These are phyloP conservation scores for Acanthosoma haemorrhoidale DNA, from an alignment of 2,888 invertebrate species.

Conservation along the genomic window DNA sequence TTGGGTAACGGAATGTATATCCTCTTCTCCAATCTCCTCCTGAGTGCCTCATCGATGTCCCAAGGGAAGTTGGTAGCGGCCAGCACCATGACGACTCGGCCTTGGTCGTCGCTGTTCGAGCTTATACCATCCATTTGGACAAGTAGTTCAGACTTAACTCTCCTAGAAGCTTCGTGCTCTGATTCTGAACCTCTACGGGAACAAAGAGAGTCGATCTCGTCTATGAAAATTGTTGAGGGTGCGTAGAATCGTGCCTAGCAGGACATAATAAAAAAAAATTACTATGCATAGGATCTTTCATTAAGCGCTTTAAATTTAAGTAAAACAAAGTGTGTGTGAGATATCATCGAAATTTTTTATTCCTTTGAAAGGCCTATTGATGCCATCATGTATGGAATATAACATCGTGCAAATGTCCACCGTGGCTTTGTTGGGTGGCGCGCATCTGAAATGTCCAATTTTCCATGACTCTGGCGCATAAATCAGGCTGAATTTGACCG, in stretches of 20 bases:
- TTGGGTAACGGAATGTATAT: conserved; percentile 97
- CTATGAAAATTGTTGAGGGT: conserved; percentile 96
- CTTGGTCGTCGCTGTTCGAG: conserved; percentile 52
- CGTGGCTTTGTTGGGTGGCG: too few relatives aligned
- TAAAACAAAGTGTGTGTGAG: too few relatives aligned
- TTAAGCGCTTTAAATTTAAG: too few relatives aligned
- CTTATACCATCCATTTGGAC: conserved; percentile 98
- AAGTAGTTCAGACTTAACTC: conserved; percentile 94
- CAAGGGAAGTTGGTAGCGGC: conserved; percentile 99
- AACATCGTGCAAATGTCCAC: too few relatives aligned
- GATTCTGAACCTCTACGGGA: conserved; percentile 90
- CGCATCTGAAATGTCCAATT: too few relatives aligned
- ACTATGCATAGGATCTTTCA: too few relatives aligned
- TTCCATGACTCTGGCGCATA: too few relatives aligned
- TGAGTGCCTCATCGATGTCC: conserved; percentile 95
- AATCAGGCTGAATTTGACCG: too few relatives aligned
- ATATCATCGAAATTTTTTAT: too few relatives aligned
- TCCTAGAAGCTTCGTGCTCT: conserved; percentile 94
- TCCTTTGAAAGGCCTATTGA: too few relatives aligned
- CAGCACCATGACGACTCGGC: conserved; percentile 90
- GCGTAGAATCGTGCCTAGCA: conserved; percentile 91
- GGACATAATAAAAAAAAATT: not conserved
- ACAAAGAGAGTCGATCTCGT: conserved; percentile 97
- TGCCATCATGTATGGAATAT: too few relatives aligned
- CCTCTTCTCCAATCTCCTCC: conserved; percentile 90